Base-by-base conservation (phyloP, 2,113 vertebrate genomes). In the Saguinus midas region DNA sequence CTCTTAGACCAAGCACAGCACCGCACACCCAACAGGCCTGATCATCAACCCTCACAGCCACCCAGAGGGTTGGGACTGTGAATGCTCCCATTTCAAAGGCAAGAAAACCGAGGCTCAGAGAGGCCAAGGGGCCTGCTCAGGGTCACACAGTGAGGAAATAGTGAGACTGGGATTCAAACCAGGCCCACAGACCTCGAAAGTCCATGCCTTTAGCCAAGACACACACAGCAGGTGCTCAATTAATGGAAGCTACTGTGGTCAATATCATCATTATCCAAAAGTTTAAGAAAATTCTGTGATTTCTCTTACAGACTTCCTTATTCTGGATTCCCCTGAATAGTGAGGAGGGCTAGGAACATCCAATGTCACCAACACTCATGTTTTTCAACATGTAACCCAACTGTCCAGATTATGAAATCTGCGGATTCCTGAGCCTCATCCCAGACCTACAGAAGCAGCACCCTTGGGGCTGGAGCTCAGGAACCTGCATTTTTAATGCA, bases 311-410 rank as follows among this genome's bases (percentile, higher is more conserved):
- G 57, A 45, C 17, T 8, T 50, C 79, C 68, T 50, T 5, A 27
- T 14, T 57, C 29, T 10, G 27, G 58, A 35, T 43, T 70, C 58
- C 94, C 84, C 81, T 5, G 13, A 50, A 37, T 1, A 21, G 37
- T 29, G 12, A 1, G 9, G 50, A 58, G 35, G 0, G 14, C 5
- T 37, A 37, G 40, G 43, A 11, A n/a, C 1, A 0, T 16, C 23
- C 52, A 55, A 6, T 0, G 6, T 64, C 68, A 29, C 20, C 72
- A 12, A 32, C 2, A 1, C 16, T n/a, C 35, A 27, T 4, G 5
- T 43, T 37, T 76, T 50, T 43, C 48, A 32, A 72, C 25, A 52
- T 3, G 8, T 48, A 27, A 57, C 80, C 75, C 40, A 57, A 37
- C 72, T 10, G 1, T 43, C 18, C 37, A 0, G 14, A 87, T 27